Conservation (phyloP, 1,140 invertebrate species). For the Drosophila willistoni region DNA sequence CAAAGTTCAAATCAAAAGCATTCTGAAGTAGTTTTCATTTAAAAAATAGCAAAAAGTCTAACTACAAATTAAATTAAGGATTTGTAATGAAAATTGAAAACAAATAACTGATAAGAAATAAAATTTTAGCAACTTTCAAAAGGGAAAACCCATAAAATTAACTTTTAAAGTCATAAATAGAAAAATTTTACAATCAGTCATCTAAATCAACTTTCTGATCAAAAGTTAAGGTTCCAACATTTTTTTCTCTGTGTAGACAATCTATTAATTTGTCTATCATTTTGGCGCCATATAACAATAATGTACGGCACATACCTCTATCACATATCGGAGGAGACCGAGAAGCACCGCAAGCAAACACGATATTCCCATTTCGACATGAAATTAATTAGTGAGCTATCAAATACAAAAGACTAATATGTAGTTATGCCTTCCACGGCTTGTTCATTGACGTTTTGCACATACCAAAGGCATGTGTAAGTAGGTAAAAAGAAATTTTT, state of each 20-base stretch:
- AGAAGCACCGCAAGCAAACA: constrained; percentile 6
- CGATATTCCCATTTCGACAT: constrained; percentile 47
- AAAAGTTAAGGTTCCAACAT: not conserved
- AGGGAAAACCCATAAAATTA: too few species aligned
- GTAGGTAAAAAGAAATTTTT: not conserved
- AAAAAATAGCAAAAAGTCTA: too few species aligned
- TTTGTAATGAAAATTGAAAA: too few species aligned
- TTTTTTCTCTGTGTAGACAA: not conserved
- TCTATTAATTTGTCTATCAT: constrained; percentile 6
- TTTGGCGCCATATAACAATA: constrained; percentile 7
- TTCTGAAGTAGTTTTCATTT: too few species aligned
- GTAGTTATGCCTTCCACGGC: constrained; percentile 17
- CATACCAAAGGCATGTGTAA: constrained; percentile 35
- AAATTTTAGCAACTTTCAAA: too few species aligned
- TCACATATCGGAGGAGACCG: constrained; percentile 27
- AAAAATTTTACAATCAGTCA: too few species aligned
- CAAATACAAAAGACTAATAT: constrained; percentile 21
- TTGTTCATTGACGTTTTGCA: constrained; percentile 4
- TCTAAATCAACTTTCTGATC: too few species aligned
- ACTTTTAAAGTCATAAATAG: too few species aligned
- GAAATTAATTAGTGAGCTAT: constrained; percentile 62
- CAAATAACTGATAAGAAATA: too few species aligned
- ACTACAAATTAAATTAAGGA: too few species aligned
- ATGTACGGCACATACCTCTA: constrained; percentile 13
- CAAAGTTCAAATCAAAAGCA: too few species aligned